Conservation (phyloP, 2,113 vertebrate genomes). For the Phylloscopus trochilus region DNA sequence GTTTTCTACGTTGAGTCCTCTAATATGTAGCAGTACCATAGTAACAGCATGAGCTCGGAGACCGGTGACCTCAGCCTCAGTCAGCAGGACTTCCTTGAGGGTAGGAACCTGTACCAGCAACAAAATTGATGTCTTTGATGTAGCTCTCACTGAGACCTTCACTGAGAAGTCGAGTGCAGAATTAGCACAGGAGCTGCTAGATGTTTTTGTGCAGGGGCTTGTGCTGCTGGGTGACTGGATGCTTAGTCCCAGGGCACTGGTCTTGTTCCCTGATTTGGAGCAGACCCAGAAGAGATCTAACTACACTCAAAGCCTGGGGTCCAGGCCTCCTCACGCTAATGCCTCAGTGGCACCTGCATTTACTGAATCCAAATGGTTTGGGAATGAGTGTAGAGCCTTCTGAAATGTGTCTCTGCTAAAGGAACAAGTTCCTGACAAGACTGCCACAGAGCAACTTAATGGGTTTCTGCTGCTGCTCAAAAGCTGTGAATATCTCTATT, state of each 20-base stretch:
- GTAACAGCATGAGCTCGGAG: neutral
- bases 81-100: neutral
- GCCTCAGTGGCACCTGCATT: neutral
- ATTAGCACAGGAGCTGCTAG: neutral
- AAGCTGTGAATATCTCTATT: slow-evolving; percentile 33
- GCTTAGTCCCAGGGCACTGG: neutral
- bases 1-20: neutral
- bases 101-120: neutral
- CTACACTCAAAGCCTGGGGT: neutral
- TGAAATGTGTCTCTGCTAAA: neutral
- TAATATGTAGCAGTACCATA: neutral
- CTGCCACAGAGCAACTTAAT: slow-evolving; percentile 17
- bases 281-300: neutral
- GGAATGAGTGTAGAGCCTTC: neutral
- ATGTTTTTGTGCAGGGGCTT: neutral
- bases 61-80: neutral
- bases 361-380: neutral
- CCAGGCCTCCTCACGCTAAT: neutral
- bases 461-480: slow-evolving; percentile 27
- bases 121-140: neutral
- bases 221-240: neutral
- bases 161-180: neutral
- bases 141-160: neutral
- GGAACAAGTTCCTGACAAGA: slow-evolving; percentile 7
- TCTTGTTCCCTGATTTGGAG: neutral